Evolutionary conservation across 2,113 vertebrate genomes (phyloP).

Genomic region (Pelecanoides urinatrix): DNA sequence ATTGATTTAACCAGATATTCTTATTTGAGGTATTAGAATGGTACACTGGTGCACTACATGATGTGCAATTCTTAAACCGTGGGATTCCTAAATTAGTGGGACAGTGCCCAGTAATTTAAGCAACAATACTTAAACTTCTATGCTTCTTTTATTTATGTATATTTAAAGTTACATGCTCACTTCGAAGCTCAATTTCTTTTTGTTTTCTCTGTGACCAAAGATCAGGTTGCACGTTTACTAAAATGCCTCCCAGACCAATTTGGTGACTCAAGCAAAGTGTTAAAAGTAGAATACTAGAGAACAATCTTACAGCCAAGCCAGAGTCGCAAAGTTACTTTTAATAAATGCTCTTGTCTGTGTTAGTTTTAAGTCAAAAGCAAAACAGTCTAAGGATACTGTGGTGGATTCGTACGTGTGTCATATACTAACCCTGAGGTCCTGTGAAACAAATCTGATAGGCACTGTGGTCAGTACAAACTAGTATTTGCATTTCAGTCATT

Average conservation of each 20-base stretch:
- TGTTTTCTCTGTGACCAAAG: background rate
- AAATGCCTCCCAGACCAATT: background rate
- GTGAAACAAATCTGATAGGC: background rate
- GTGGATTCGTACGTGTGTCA: background rate
- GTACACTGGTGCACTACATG: background rate
- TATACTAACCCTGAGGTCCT: background rate
- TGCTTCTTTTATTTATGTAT: background rate
- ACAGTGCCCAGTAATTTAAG: background rate
- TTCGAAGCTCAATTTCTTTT: background rate
- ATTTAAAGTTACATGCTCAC: background rate
- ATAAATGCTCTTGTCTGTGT: background rate
- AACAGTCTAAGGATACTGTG: background rate
- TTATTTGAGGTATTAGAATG: background rate
- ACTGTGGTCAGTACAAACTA: background rate
- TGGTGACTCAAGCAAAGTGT: background rate
- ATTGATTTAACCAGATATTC: background rate
- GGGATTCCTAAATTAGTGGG: background rate
- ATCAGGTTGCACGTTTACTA: constrained; percentile 8
- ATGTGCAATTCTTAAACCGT: background rate
- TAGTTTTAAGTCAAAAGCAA: constrained; percentile 22
- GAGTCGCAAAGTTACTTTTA: background rate
- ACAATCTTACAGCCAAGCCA: background rate
- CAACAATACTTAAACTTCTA: background rate
- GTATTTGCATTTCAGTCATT: background rate
- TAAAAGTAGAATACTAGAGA: background rate